A percentile compares a stretch with the other conserved stretches of the same genome.
phyloP scores from a whole-genome alignment of 2,888 invertebrate genomes.

The Abrostola tripartita region DNA sequence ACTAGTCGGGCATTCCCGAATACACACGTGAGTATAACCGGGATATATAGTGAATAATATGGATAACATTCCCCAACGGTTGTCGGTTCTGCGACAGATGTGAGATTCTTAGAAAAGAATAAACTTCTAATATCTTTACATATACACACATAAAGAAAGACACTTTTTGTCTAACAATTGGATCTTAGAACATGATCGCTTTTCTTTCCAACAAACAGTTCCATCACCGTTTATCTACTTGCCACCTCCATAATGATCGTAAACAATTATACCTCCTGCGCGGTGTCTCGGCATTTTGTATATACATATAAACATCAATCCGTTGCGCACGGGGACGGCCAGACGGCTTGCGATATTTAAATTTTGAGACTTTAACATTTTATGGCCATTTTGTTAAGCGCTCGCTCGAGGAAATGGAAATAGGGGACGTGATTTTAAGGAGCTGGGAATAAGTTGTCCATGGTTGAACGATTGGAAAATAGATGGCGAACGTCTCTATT shows the following conservation, averaged over 20 bases:
- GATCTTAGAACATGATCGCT: too few relatives aligned
- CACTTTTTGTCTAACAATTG: too few relatives aligned
- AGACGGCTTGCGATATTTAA: constrained; percentile 63
- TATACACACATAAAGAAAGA: too few relatives aligned
- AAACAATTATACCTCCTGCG: constrained; percentile 42
- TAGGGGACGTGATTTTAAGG: constrained; percentile 48
- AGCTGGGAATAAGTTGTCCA: constrained; percentile 32
- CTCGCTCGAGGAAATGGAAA: constrained; percentile 49
- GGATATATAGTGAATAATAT: too few relatives aligned
- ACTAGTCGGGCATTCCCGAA: too few relatives aligned
- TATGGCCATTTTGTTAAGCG: constrained; percentile 59
- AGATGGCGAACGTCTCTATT: constrained; percentile 8
- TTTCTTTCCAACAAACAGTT: too few relatives aligned
- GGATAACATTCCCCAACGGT: too few relatives aligned
- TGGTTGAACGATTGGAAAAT: constrained; percentile 24
- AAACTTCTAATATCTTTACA: too few relatives aligned
- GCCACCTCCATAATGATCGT: constrained; percentile 53
- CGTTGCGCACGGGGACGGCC: constrained; percentile 49
- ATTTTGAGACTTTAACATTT: constrained; percentile 61
- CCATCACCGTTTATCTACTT: background rate
- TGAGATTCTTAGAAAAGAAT: too few relatives aligned
- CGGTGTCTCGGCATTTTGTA: constrained; percentile 70
- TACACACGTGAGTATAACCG: too few relatives aligned
- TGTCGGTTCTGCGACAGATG: too few relatives aligned
- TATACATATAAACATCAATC: constrained; percentile 61